Base-by-base conservation (phyloP, 2,113 vertebrate species). In the Rhynchopsitta pachyrhyncha region DNA sequence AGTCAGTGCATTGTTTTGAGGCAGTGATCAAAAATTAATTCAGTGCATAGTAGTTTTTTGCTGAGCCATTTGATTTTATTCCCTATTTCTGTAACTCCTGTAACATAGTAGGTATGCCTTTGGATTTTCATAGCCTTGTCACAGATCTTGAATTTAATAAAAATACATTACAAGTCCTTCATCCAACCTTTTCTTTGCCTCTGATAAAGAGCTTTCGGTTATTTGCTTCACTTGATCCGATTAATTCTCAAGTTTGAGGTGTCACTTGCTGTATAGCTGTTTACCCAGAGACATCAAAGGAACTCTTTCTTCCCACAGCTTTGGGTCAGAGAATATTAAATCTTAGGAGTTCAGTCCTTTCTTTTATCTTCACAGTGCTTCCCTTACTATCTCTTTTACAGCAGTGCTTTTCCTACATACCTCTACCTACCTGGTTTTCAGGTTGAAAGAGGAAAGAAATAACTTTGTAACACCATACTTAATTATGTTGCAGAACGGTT, bases 221-320 rank as follows among this genome's bases (percentile, higher is more conserved):
- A 19, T 23, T 83, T 86, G 11, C 46, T 83, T 77, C 1, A 1
- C 53, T 80, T 94, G 31, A n/a, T 81, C 50, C 24, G 22, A 27
- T 87, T 84, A 12, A 59, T 95, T 82, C 59, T 57, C n/a, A 49
- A 20, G 31, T 87, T 91, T 79, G 62, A 79, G 37, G 13, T 79
- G 50, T 79, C 69, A 91, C 20, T 79, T 92, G 49, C 49, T 70
- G 8, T 68, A 6, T 46, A 71, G 47, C 33, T 87, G 53, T 85
- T 97, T 73, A 80, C 37, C 42, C 63, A 76, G 67, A 79, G 20
- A 85, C 49, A 76, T 89, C 81, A 96, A 77, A 94, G 49, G 12
- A 92, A 11, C 46, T 75, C 33, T 50, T 91, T 70, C 62, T 93
- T 86, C 28, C 37, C 50, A 47, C 49, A 67, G 42, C 59, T 92